A percentile compares a stretch with the other conserved stretches of the same genome.
These are phyloP conservation scores for Monoplex corrugatus DNA, from an alignment of 2,888 invertebrate species.

Conservation along the genomic window DNA sequence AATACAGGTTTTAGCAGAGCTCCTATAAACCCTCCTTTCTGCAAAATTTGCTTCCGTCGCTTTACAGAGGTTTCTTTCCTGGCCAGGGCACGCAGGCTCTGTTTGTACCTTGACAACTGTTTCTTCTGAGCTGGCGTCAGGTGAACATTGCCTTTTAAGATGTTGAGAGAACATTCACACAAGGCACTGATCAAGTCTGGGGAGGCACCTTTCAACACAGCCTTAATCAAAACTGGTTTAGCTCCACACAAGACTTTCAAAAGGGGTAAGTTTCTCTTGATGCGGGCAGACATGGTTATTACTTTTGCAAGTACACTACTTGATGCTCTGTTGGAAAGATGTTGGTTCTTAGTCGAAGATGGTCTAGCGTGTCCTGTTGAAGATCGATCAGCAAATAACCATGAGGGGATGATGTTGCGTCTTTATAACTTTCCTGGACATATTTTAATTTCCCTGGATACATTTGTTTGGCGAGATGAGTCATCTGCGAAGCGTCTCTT, in stretches of 20 bases:
- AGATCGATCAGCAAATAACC: constrained; percentile 50
- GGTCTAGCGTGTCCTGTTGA: constrained; percentile 30
- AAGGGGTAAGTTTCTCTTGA: background rate
- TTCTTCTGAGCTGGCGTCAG: constrained; percentile 6
- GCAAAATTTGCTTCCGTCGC: constrained; percentile 23
- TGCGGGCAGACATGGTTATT: background rate
- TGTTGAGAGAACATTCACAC: constrained; percentile 24
- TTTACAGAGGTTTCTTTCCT: background rate
- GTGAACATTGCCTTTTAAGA: constrained; percentile 43
- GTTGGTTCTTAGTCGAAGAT: constrained; percentile 42
- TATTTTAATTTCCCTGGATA: background rate
- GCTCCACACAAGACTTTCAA: background rate
- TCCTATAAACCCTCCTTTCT: constrained; percentile 40
- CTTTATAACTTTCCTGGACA: background rate
- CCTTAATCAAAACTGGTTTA: background rate
- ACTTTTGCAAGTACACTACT: constrained; percentile 38
- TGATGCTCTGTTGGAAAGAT: constrained; percentile 42
- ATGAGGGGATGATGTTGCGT: constrained; percentile 36
- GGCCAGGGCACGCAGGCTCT: background rate
- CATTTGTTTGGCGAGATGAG: constrained; percentile 16
- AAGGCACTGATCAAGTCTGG: background rate
- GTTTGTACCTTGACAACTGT: constrained; percentile 37
- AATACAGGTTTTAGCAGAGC: constrained; percentile 14
- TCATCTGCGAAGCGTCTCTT: constrained; percentile 1
- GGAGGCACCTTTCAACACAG: constrained; percentile 8